Conservation (phyloP, 2,113 vertebrate genomes). For the Carettochelys insculpta region DNA sequence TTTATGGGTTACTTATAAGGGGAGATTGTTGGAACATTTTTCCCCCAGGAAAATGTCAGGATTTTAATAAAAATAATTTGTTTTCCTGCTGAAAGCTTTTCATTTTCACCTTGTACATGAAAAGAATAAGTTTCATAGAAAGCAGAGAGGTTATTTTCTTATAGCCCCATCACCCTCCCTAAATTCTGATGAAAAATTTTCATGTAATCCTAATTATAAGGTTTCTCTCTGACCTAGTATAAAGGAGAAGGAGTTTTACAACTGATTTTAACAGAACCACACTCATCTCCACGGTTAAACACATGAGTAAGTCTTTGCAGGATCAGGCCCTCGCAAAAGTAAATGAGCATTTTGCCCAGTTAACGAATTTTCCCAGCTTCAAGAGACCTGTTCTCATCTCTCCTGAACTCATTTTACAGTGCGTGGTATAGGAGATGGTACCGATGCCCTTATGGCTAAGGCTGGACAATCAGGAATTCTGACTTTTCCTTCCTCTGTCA, state of each 20-base stretch:
- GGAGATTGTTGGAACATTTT: background rate
- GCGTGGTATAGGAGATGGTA: background rate
- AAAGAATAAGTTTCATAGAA: background rate
- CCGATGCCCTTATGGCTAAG: background rate
- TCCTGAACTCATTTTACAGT: background rate
- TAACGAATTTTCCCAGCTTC: background rate
- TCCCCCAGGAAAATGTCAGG: background rate
- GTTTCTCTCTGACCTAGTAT: background rate
- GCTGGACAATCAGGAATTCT: background rate
- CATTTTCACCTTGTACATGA: background rate
- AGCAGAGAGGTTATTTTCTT: background rate
- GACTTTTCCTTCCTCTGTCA: background rate
- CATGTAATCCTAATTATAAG: background rate
- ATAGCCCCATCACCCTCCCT: no score
- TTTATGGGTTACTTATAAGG: background rate
- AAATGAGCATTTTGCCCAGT: background rate
- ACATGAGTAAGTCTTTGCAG: background rate
- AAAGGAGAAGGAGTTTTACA: background rate
- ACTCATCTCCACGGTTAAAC: background rate
- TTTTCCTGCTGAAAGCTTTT: background rate
- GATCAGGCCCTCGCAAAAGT: background rate
- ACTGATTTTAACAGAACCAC: background rate
- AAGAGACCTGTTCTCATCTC: background rate
- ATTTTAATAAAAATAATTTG: background rate
- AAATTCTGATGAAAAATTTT: background rate